Evolutionary conservation across 2,113 vertebrate genomes (phyloP).

Genomic region (Motacilla tschutschensis): DNA sequence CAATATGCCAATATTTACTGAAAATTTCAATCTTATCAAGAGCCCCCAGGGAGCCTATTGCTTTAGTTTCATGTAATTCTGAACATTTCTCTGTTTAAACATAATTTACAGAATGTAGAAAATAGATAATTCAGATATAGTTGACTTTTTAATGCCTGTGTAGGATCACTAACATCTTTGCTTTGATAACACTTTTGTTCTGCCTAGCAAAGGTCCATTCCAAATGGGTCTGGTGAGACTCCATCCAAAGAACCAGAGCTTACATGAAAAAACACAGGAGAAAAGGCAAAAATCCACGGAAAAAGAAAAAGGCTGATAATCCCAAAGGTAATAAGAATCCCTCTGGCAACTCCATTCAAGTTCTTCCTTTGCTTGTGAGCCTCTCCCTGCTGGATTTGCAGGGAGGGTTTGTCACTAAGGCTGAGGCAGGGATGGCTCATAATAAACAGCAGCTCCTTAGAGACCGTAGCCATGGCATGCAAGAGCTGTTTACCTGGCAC

Average conservation of each 20-base stretch:
- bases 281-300: slow-evolving; percentile 46
- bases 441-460: slow-evolving; percentile 72
- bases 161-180: not conserved
- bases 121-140: slow-evolving; percentile 5
- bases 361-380: slow-evolving; percentile 12
- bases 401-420: slow-evolving; percentile 40
- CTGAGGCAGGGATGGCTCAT: not conserved
- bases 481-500: slow-evolving; percentile 61
- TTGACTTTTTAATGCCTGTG: not conserved
- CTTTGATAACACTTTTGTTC: slow-evolving; percentile 16
- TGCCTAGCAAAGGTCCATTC: slow-evolving; percentile 67
- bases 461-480: slow-evolving; percentile 66
- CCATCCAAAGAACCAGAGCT: slow-evolving; percentile 54
- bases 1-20: not conserved
- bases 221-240: slow-evolving; percentile 66
- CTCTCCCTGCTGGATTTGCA: not conserved
- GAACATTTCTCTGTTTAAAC: not conserved
- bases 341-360: slow-evolving; percentile 15
- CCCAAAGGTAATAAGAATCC: slow-evolving; percentile 36
- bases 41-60: not conserved
- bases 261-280: slow-evolving; percentile 27
- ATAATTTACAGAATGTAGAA: not conserved
- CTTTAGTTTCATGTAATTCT: not conserved
- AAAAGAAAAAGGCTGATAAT: not conserved
- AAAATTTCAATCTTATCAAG: not conserved